Percentiles rank a stretch among this genome's conserved stretches.
Conservation (phyloP, 2,797 vertebrate species). For the Gila robusta region DNA sequence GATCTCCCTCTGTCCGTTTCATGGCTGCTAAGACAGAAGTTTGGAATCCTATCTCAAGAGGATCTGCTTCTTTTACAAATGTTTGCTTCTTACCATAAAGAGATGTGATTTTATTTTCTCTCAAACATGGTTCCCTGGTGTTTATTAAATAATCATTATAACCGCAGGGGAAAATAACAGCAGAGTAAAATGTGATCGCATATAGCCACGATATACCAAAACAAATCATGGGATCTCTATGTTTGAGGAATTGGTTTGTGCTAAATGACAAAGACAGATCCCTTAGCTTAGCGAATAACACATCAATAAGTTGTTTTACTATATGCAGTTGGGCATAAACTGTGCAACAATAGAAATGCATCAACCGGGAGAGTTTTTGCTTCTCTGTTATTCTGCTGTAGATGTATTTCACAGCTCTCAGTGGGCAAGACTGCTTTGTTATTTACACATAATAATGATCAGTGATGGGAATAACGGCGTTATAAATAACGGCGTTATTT, state of each 20-base stretch:
- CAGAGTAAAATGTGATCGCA: not conserved
- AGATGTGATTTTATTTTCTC: conserved; percentile 1
- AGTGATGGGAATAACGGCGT: no score
- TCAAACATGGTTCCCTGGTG: not conserved
- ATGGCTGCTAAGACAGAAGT: conserved; percentile 1
- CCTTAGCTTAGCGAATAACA: not conserved
- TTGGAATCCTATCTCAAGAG: not conserved
- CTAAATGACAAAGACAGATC: conserved; percentile 1
- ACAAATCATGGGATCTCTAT: not conserved
- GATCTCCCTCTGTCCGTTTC: conserved; percentile 24
- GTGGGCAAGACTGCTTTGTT: not conserved
- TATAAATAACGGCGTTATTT: no score
- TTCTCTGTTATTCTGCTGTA: not conserved
- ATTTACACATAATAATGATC: not conserved
- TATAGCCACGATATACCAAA: not conserved
- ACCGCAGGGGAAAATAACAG: not conserved
- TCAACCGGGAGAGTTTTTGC: not conserved
- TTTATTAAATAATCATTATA: conserved; percentile 10
- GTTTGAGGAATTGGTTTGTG: not conserved
- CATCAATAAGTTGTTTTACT: conserved; percentile 4
- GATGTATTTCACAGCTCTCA: not conserved
- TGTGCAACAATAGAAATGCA: not conserved
- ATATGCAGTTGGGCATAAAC: not conserved
- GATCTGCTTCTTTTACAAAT: not conserved
- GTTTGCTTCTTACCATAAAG: not conserved